Base-by-base conservation (phyloP, 2,888 invertebrate genomes). In the Trichacis sp. region DNA sequence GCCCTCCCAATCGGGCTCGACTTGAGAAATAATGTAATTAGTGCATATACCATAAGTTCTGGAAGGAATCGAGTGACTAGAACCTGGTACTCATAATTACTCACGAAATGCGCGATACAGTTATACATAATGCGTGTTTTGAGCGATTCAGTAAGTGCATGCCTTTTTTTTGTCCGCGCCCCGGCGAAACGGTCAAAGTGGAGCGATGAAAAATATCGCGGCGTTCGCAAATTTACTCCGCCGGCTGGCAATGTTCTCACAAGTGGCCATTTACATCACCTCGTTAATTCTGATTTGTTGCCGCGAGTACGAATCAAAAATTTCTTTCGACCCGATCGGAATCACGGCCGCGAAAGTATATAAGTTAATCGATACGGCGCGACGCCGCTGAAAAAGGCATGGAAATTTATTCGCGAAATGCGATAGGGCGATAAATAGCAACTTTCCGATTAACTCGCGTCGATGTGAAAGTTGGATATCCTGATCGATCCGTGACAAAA, bases 401-500 rank as follows among this genome's bases (percentile, higher is more conserved):
- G 24, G n/a, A 33, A 33, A 33, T 33, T 6, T 33, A 33, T 33
- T 24, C 53, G 61, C 45, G 29, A 19, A 45, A 45, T 18, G 11
- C 45, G 45, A 17, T 19, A 18, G 14, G 4, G 9, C 47, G 65
- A 33, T 33, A 33, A 33, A 33, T 56, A 57, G 56, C 14, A 66
- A 61, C 49, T 54, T 47, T 50, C 61, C 62, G 58, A 45, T 54
- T 33, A 54, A 57, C 58, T 55, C 55, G 59, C 59, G 15, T 54
- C 56, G 65, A 62, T 58, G 66, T 66, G 66, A 66, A 66, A 66
- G 66, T 66, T 62, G 55, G 62, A 53, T 53, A 61, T 43, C 47
- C 57, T 49, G 55, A 66, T 66, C 66, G 62, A 66, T 61, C 65
- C 61, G 58, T 54, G 66, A 66, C 66, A 66, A 66, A 66, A 55